Evolutionary conservation across 2,888 invertebrate species (phyloP).

Genomic region (Drymonia ruficornis): DNA sequence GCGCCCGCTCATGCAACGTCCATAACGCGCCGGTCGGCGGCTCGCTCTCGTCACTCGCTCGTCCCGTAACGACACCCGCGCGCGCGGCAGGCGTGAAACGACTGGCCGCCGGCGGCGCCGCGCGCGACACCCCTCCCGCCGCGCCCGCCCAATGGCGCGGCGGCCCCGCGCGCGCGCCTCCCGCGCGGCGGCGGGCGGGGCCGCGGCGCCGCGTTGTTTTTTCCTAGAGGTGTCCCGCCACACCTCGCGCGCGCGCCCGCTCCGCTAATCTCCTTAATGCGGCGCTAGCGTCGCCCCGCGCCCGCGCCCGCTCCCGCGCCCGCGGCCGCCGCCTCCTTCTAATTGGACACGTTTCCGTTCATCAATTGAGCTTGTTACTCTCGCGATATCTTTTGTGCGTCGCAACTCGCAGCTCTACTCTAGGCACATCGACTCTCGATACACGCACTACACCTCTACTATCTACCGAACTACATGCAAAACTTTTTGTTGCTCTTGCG

Average conservation of each 20-base stretch:
- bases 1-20: constrained; percentile 85
- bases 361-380: constrained; percentile 83
- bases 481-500: constrained; percentile 21
- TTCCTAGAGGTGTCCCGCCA: constrained; percentile 79
- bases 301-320: constrained; percentile 53
- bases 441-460: background rate
- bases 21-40: constrained; percentile 72
- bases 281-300: constrained; percentile 58
- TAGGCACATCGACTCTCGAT: background rate
- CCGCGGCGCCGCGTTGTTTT: constrained; percentile 78
- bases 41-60: constrained; percentile 62
- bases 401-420: constrained; percentile 48
- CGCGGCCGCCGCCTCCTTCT: constrained; percentile 78
- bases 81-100: constrained; percentile 81
- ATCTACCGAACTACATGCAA: constrained; percentile 14
- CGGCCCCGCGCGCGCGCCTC: constrained; percentile 73
- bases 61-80: constrained; percentile 75
- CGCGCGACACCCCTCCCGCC: constrained; percentile 83
- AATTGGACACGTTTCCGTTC: constrained; percentile 85
- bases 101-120: constrained; percentile 83
- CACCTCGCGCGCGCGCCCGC: constrained; percentile 64
- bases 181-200: constrained; percentile 61
- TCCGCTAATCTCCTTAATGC: constrained; percentile 79
- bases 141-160: constrained; percentile 75
- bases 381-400: constrained; percentile 72